These are phyloP conservation scores for Rhynchophorus ferrugineus DNA, from an alignment of 1,140 invertebrate genomes.

Conservation along the genomic window DNA sequence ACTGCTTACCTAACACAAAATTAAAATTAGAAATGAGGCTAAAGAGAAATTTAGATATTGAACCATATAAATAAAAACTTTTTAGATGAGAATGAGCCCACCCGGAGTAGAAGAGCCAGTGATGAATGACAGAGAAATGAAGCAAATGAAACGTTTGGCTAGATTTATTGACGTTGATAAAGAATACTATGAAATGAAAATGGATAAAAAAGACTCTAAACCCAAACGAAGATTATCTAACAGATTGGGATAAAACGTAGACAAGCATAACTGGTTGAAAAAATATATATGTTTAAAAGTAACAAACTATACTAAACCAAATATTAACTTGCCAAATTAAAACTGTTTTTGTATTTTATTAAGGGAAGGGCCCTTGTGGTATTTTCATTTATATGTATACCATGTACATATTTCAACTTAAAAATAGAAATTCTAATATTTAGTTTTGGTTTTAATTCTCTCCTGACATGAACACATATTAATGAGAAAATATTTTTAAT, in stretches of 20 bases:
- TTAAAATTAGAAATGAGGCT: too few relatives aligned
- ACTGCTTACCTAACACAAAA: too few relatives aligned
- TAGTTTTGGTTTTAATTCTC: too few relatives aligned
- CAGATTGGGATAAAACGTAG: conserved; percentile 15
- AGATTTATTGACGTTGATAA: conserved; percentile 45
- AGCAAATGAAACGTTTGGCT: conserved; percentile 36
- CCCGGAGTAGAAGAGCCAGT: conserved; percentile 51
- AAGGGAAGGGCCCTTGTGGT: not conserved
- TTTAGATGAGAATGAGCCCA: conserved; percentile 57
- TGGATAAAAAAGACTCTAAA: conserved; percentile 23
- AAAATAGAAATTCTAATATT: too few relatives aligned
- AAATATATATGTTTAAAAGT: too few relatives aligned
- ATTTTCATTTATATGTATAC: too few relatives aligned
- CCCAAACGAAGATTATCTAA: conserved; percentile 17
- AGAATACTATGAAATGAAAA: conserved; percentile 34
- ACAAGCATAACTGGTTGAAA: too few relatives aligned
- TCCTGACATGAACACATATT: too few relatives aligned
- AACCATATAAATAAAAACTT: too few relatives aligned
- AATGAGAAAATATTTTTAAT: too few relatives aligned
- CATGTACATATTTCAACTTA: too few relatives aligned
- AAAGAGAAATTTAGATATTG: too few relatives aligned
- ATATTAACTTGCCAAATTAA: conserved; percentile 4
- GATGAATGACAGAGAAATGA: conserved; percentile 37
- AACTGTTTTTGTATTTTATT: not conserved
- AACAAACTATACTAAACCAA: not conserved